Evolutionary conservation across 1,140 invertebrate genomes (phyloP).

Genomic region (Drosophila suzukii): DNA sequence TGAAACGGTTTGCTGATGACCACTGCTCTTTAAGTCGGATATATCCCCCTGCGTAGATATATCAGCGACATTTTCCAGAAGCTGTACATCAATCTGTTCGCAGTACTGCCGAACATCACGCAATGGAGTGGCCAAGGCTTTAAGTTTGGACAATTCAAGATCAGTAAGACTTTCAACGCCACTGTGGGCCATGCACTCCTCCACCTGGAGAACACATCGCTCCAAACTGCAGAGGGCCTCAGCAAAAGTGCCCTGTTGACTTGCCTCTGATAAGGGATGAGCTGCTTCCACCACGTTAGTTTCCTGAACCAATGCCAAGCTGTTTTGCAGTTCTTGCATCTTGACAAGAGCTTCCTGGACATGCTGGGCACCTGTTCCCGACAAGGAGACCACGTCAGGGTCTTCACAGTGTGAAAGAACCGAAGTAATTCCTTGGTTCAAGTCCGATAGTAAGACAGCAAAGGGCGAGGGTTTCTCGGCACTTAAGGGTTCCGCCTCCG

Average conservation of each 20-base stretch:
- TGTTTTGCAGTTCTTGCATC: conserved; percentile 62
- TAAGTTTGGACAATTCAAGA: conserved; percentile 61
- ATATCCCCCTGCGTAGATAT: conserved; percentile 73
- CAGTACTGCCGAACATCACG: conserved; percentile 68
- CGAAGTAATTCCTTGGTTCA: conserved; percentile 69
- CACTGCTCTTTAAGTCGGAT: conserved; percentile 80
- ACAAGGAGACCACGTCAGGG: conserved; percentile 51
- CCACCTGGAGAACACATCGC: conserved; percentile 69
- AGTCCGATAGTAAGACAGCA: conserved; percentile 50
- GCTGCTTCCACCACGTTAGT: conserved; percentile 44
- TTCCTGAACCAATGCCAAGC: conserved; percentile 65
- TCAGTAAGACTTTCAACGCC: conserved; percentile 56
- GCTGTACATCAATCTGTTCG: conserved; percentile 60
- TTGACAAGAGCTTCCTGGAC: conserved; percentile 70
- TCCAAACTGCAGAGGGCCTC: conserved; percentile 73
- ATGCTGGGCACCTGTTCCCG: conserved; percentile 46
- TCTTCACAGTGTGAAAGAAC: conserved; percentile 67
- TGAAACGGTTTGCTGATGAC: conserved; percentile 81
- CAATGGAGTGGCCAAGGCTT: conserved; percentile 64
- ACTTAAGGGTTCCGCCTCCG: conserved; percentile 2
- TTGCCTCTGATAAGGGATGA: conserved; percentile 56
- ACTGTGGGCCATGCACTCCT: conserved; percentile 69
- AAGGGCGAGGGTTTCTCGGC: conserved; percentile 24
- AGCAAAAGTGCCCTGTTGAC: conserved; percentile 65
- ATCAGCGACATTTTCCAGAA: conserved; percentile 66